These are phyloP conservation scores for Xiphophorus hellerii DNA, from an alignment of 2,113 vertebrate genomes.

Conservation along the genomic window DNA sequence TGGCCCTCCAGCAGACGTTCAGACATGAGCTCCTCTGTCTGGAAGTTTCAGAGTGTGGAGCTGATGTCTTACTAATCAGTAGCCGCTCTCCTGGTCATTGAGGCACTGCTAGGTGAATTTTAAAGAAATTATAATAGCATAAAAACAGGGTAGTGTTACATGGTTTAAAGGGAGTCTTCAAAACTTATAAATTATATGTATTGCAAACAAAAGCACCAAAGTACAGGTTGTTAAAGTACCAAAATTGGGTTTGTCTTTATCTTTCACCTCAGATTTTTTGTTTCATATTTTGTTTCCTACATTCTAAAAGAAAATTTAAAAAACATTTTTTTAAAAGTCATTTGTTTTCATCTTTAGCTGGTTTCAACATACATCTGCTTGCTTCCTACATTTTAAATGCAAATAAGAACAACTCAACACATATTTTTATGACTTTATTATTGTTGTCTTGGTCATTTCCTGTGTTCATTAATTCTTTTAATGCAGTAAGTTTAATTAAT, in stretches of 20 bases:
- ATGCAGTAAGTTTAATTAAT: neutral
- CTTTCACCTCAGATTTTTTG: too few relatives aligned
- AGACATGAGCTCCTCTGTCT: slow-evolving; percentile 61
- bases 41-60: slow-evolving; percentile 35
- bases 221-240: too few relatives aligned
- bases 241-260: too few relatives aligned
- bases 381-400: too few relatives aligned
- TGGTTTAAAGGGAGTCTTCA: neutral
- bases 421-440: neutral
- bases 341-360: too few relatives aligned
- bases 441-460: neutral
- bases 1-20: slow-evolving; percentile 59
- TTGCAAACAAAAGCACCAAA: neutral
- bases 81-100: slow-evolving; percentile 60
- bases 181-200: neutral
- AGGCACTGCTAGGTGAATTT: slow-evolving; percentile 19
- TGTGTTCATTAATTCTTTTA: neutral
- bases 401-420: too few relatives aligned
- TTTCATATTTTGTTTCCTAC: too few relatives aligned
- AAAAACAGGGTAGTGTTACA: too few relatives aligned
- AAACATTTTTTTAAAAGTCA: too few relatives aligned
- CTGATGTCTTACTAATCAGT: slow-evolving; percentile 15
- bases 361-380: too few relatives aligned
- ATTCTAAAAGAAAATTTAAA: too few relatives aligned
- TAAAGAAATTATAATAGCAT: neutral